A percentile compares a stretch with the other conserved stretches of the same genome.
Evolutionary conservation across 2,113 vertebrate species (phyloP).

Genomic region (Pogona vitticeps): DNA sequence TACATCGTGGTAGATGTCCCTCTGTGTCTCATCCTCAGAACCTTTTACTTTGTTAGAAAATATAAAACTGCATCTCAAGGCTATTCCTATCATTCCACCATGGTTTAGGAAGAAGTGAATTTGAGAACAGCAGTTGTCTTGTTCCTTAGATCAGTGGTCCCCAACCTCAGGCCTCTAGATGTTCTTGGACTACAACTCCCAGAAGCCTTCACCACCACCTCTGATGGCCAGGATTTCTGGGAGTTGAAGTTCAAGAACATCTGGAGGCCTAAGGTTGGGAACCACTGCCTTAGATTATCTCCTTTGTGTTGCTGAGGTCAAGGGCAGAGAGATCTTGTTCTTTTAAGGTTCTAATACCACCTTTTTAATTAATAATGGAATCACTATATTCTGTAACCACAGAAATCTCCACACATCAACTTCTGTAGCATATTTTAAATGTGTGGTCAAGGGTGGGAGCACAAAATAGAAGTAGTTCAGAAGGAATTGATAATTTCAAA

Average conservation of each 20-base stretch:
- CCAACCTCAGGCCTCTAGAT: too few relatives aligned
- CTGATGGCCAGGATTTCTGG: too few relatives aligned
- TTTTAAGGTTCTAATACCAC: neutral
- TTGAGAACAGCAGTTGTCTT: neutral
- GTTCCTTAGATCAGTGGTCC: too few relatives aligned
- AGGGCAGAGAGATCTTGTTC: neutral
- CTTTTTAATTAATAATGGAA: neutral
- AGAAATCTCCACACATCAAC: neutral
- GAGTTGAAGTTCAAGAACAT: too few relatives aligned
- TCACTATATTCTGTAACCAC: neutral
- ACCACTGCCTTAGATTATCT: too few relatives aligned
- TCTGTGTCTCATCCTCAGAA: neutral
- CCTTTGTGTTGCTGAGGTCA: neutral
- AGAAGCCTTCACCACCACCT: too few relatives aligned
- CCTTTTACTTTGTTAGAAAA: neutral
- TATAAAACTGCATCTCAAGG: neutral
- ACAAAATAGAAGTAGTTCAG: neutral
- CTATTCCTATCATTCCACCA: neutral
- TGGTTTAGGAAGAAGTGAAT: neutral
- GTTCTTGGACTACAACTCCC: too few relatives aligned
- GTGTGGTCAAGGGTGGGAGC: too few relatives aligned
- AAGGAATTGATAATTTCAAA: neutral
- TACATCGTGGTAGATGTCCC: neutral
- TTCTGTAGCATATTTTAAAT: neutral
- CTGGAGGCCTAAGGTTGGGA: too few relatives aligned